Evolutionary conservation across 2,113 vertebrate genomes (phyloP), one percentile per base, ranked within the genome.

Genomic region (Anarhynchus alexandrinus): DNA sequence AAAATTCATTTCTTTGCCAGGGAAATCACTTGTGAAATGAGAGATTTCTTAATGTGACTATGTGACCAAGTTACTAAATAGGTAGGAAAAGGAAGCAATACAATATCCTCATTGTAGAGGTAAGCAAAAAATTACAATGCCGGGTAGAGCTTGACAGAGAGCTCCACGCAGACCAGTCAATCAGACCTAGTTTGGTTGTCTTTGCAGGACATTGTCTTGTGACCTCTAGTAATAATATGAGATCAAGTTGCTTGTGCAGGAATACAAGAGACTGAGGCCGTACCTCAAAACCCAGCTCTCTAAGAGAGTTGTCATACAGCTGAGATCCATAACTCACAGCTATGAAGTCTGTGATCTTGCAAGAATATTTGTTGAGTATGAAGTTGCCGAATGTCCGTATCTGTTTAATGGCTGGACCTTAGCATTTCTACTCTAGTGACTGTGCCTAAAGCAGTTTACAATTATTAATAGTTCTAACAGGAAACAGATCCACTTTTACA

Each of bases 1-100:
- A 83, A 92, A 83, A 59, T 18, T 32, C 5, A 21, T 81, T 70
- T 81, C 1, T 88, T 92, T 92, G 8, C 55, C n/a, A 62, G 54
- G 27, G 51, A 93, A 92, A 66, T 94, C 16, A 45, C 45, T 78
- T 65, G 38, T 45, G 54, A 90, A 86, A 83, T 65, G 30, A 83
- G 45, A 88, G 36, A 57, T 66, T 92, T 92, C 42, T n/a, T 83
- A 57, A 36, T 61, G 26, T 58, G 27, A 36, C 34, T 73, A 26
- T 42, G 71, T 80, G 45, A 73, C 42, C 32, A 66, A 80, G 14
- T 58, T 86, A 40, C 54, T 77, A 49, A 88, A 67, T 25, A 82
- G 66, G 34, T 49, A 69, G 54, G 15, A 80, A 93, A 82, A 65
- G 3, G 43, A 88, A 85, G 26, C 11, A 90, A 62, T 4, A 61